Evolutionary conservation across 2,797 vertebrate species (phyloP), one percentile per base, ranked within the genome.

Genomic region (Channallabes apus): DNA sequence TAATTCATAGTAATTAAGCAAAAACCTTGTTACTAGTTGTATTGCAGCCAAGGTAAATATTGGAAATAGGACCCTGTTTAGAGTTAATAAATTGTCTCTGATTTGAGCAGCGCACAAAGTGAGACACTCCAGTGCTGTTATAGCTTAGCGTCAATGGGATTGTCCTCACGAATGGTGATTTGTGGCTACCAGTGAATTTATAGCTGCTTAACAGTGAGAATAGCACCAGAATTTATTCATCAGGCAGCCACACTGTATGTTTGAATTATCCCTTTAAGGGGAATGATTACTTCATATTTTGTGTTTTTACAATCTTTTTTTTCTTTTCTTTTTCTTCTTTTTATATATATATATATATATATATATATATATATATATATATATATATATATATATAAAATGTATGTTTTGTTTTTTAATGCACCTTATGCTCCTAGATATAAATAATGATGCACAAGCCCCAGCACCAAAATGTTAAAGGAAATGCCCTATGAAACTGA

Each of bases 401-500:
- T n/a, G n/a, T n/a, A n/a, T n/a, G n/a, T n/a, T n/a, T n/a, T n/a
- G n/a, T n/a, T 78, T 80, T 18, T 82, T 38, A 58, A 89, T 86
- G 89, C 89, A 90, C 89, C 88, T 90, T 85, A 83, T 90, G 3
- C 80, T 41, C 86, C 77, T 56, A 59, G 56, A 72, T 82, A 76
- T 65, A 29, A n/a, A 32, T 71, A 89, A 89, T 87, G 82, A 89
- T 91, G 90, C 94, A 92, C 93, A 93, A 90, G 56, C 62, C 79
- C 77, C 77, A 67, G 64, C 64, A 72, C 82, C 46, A 56, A 56
- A 51, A 77, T n/a, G 7, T n/a, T 58, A 65, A 82, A 75, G 72
- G 80, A 85, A 82, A 82, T 22, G n/a, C 87, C 88, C 91, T 88
- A 85, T 90, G 92, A 91, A 93, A 93, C 93, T 92, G 92, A 94